Evolutionary conservation across 2,888 invertebrate genomes (phyloP).

Genomic region (Belgica antarctica): DNA sequence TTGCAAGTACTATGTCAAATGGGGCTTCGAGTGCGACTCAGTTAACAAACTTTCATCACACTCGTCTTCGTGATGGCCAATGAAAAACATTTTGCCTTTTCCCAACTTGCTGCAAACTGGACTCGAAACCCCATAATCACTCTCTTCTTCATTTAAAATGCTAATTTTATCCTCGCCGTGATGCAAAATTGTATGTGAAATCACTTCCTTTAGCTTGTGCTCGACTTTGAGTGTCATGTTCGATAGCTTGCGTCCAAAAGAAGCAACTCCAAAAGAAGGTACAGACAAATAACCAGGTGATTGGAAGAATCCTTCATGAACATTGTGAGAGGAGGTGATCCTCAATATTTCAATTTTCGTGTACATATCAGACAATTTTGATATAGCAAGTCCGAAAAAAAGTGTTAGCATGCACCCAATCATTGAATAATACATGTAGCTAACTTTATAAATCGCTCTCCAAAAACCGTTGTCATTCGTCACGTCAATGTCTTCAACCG

Average conservation of each 20-base stretch:
- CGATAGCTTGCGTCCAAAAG: constrained; percentile 15
- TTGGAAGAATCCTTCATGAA: not conserved
- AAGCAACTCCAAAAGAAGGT: constrained; percentile 4
- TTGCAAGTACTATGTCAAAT: too few species aligned
- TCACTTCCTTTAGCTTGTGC: constrained; percentile 36
- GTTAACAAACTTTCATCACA: not conserved
- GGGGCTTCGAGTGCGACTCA: not conserved
- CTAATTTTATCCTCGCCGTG: constrained; percentile 36
- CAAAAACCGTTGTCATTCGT: not conserved
- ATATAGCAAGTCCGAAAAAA: constrained; percentile 69
- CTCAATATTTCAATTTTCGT: not conserved
- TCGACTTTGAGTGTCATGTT: constrained; percentile 43
- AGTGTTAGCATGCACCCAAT: constrained; percentile 74
- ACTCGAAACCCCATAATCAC: not conserved
- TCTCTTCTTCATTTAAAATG: constrained; percentile 40
- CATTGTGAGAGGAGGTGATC: not conserved
- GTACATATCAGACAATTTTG: constrained; percentile 58
- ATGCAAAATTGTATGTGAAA: constrained; percentile 40
- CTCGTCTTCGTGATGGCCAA: constrained; percentile 33
- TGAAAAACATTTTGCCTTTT: constrained; percentile 37
- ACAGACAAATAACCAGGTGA: constrained; percentile 27
- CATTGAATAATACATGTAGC: constrained; percentile 87
- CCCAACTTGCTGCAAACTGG: not conserved
- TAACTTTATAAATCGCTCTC: constrained; percentile 67
- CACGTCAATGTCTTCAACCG: not conserved